Base-by-base conservation (phyloP, 2,797 vertebrate species). In the Lophotriccus pileatus region DNA sequence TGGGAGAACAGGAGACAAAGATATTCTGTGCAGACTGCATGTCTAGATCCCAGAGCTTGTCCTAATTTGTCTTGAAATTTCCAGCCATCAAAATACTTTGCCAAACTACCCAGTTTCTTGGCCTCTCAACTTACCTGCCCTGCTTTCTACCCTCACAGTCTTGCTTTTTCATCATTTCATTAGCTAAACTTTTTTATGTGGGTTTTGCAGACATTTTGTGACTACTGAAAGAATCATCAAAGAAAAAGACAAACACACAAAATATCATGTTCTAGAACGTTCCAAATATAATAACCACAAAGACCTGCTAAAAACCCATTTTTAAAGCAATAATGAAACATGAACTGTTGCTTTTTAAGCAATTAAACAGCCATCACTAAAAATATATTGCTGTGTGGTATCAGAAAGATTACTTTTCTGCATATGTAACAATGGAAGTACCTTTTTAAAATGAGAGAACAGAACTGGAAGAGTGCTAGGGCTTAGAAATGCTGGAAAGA, bases 111-210 rank as follows among this genome's bases (percentile, higher is more conserved):
- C n/a, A 55, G 68, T 70, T 80, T 94, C 78, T 77, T 74, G 79
- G 69, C 62, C 28, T 75, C 62, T 87, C 37, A 72, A 58, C 43
- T 93, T n/a, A 95, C 90, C 84, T 94, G 93, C 62, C 85, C n/a
- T 75, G 53, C 11, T 84, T 77, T 87, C 68, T 83, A 75, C 13
- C 50, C n/a, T 75, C 9, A 1, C 10, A 68, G 34, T 23, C 64
- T 49, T 49, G 17, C 4, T 82, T 93, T 92, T 46, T 49, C 30
- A 56, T 8, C 6, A 10, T 36, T 72, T 87, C 28, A 22, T 66
- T 59, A 68, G 28, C 32, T 91, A 3, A 47, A 58, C 9, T 24
- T 95, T 87, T 93, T 77, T n/a, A 47, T 62, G 68, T 55, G 49
- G 39, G 56, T 52, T 95, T 85, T 77, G 15, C 49, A 92, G 89